These are phyloP conservation scores for Aplochiton taeniatus DNA, from an alignment of 2,797 vertebrate species.

Conservation along the genomic window DNA sequence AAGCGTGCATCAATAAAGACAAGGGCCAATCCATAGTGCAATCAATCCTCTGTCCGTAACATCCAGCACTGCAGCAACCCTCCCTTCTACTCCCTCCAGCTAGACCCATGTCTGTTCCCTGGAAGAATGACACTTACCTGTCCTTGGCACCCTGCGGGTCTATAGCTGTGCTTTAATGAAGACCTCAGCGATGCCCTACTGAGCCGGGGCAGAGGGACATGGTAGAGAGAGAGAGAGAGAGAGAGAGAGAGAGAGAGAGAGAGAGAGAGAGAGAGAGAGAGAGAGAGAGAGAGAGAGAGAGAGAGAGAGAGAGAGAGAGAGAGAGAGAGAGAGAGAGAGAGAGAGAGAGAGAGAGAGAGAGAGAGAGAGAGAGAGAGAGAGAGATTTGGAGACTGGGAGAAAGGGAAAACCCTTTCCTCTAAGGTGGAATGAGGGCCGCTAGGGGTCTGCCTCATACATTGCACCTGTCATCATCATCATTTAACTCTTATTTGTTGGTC, in stretches of 20 bases:
- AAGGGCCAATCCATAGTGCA: slow-evolving; percentile 17
- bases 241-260: slow-evolving; percentile 18
- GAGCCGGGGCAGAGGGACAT: slow-evolving; percentile 45
- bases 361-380: slow-evolving; percentile 26
- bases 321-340: slow-evolving; percentile 32
- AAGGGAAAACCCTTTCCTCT: slow-evolving; percentile 60
- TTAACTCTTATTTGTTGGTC: slow-evolving; percentile 72
- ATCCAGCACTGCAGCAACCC: slow-evolving; percentile 16
- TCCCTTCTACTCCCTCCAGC: background rate
- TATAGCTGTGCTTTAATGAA: slow-evolving; percentile 61
- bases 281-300: slow-evolving; percentile 58
- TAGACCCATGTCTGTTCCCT: background rate
- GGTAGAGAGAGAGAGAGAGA: slow-evolving; percentile 44
- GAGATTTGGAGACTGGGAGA: slow-evolving; percentile 50
- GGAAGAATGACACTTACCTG: slow-evolving; percentile 63
- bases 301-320: too few species aligned
- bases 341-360: slow-evolving; percentile 14
- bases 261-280: slow-evolving; percentile 25
- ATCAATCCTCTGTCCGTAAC: slow-evolving; percentile 25
- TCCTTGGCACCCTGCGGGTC: slow-evolving; percentile 57
- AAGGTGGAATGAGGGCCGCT: slow-evolving; percentile 63
- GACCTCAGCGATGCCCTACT: slow-evolving; percentile 58
- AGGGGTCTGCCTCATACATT: slow-evolving; percentile 49
- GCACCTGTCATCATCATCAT: slow-evolving; percentile 66
- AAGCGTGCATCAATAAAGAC: slow-evolving; percentile 16